Base-by-base conservation (phyloP, 2,888 invertebrate species). In the Willowsia nigromaculata region DNA sequence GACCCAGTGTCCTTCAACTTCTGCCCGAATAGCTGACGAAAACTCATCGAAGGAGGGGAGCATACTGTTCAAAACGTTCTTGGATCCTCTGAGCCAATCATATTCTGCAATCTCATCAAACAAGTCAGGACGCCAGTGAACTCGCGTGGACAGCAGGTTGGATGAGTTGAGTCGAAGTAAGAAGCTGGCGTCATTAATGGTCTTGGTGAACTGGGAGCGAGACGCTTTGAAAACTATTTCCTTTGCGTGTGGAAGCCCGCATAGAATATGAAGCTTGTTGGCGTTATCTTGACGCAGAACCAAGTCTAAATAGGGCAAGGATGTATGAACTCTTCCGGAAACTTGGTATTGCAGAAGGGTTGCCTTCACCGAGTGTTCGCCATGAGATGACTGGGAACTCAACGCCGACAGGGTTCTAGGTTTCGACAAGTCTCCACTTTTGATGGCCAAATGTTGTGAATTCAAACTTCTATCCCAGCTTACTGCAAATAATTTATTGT, bases 91-190 rank as follows among this genome's bases (percentile, higher is more conserved):
- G 15, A 87, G n/a, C 89, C 87, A 82, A 76, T 81, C 74, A 74
- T 47, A 86, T 9, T 83, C 62, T 27, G 68, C 50, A 40, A 90
- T 81, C 33, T 90, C 93, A 30, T 92, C 88, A 7, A 92, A 9
- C 0, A 93, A 83, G 25, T 93, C 93, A 1, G 93, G 92, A 13
- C 93, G 92, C 93, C 93, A 93, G 7, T 91, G 90, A 1, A 93
- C 59, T 22, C 91, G 91, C 1, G 92, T 92, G 43, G 93, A 93
- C 3, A 94, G 88, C 15, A 93, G 85, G 22, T 92, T 91, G 5
- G 93, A 92, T 27, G 93, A 91, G 89, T 93, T 93, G 15, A 94
- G 92, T 33, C 92, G 90, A 33, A 93, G 22, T 0, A 91, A 90
- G 40, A 93, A 84, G 11, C 91, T 87, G 18, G 92, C 91, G 62